These are phyloP conservation scores for Agrilus cyanescens DNA, from an alignment of 2,888 invertebrate species.

Conservation along the genomic window DNA sequence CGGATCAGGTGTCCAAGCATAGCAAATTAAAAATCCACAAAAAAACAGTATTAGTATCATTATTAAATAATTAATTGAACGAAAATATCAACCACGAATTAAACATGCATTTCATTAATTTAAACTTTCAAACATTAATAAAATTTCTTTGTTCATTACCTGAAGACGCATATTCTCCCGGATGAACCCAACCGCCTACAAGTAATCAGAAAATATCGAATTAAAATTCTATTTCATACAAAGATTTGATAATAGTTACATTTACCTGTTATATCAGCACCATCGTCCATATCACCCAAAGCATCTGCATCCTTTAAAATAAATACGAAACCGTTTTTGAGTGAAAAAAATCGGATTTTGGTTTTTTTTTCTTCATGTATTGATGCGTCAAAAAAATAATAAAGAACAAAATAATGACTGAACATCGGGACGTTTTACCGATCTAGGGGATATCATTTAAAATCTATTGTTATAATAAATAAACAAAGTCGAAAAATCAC, in stretches of 20 bases:
- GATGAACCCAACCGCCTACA: conserved; percentile 93
- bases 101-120: not conserved
- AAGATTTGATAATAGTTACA: conserved; percentile 6
- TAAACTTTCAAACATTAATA: not conserved
- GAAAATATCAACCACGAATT: too few relatives aligned
- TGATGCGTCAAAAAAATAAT: too few relatives aligned
- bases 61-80: not conserved
- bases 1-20: conserved; percentile 25
- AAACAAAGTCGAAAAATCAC: too few relatives aligned
- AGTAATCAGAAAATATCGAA: conserved; percentile 15
- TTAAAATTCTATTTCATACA: conserved; percentile 11
- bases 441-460: too few relatives aligned
- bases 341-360: too few relatives aligned
- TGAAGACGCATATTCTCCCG: conserved; percentile 97
- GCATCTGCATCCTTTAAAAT: conserved; percentile 60
- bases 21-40: conserved; percentile 19
- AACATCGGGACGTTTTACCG: too few relatives aligned
- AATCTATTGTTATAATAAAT: not conserved
- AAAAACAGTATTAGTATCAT: conserved; percentile 19
- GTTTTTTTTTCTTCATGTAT: too few relatives aligned
- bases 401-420: too few relatives aligned
- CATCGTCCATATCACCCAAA: conserved; percentile 74
- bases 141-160: conserved; percentile 53
- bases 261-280: conserved; percentile 86
- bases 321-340: too few relatives aligned